Evolutionary conservation across 2,113 vertebrate species (phyloP).

Genomic region (Nettapus auritus): DNA sequence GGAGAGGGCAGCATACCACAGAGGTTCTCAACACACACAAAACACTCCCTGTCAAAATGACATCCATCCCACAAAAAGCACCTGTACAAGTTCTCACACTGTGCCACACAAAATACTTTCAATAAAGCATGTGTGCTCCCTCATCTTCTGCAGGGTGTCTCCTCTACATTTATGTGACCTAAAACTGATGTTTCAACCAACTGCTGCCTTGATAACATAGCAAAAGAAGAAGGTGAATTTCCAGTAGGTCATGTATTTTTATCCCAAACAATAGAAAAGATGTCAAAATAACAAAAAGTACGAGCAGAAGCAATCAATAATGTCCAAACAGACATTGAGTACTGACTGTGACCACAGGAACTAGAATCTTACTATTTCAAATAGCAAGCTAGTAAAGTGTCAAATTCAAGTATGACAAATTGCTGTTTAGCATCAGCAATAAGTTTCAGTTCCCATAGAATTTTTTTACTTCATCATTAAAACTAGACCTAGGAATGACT

Average conservation of each 20-base stretch:
- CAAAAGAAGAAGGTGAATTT: neutral
- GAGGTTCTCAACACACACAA: fast-evolving
- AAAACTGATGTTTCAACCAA: neutral
- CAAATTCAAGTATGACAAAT: neutral
- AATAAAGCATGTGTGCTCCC: neutral
- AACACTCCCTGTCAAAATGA: neutral
- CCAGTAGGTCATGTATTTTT: neutral
- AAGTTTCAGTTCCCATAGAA: neutral
- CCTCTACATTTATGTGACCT: neutral
- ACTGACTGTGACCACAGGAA: neutral
- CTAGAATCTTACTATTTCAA: neutral
- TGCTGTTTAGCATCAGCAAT: fast-evolving
- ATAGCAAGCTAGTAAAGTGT: neutral
- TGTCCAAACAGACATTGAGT: neutral
- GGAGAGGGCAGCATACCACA: neutral
- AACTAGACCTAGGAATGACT: neutral
- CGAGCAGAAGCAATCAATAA: neutral
- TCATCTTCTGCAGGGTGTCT: neutral
- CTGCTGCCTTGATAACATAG: neutral
- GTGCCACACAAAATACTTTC: neutral
- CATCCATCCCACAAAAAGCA: neutral
- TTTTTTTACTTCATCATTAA: fast-evolving
- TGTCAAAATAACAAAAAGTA: neutral
- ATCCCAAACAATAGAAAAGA: neutral
- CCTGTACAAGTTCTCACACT: neutral